Conservation (phyloP, 64 coral and sea anemone genomes). For the Actinia equina region DNA sequence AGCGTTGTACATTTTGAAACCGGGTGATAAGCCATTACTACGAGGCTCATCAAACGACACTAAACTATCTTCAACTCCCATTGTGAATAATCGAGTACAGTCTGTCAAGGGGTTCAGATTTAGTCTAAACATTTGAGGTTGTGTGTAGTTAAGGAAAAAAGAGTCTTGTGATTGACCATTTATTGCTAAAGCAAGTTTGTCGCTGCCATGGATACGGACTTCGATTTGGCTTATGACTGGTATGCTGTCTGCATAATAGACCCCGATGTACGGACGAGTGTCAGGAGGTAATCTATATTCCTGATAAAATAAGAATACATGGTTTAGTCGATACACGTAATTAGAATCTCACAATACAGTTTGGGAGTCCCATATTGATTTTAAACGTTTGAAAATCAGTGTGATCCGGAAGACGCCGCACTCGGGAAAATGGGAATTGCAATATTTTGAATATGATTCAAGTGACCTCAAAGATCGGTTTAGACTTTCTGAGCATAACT, state of each 20-base stretch:
- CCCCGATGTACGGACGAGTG: slow-evolving; percentile 34
- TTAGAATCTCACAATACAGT: too few species aligned
- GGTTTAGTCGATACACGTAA: too few species aligned
- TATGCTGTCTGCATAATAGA: slow-evolving; percentile 31
- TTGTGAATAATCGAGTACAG: slow-evolving; percentile 14
- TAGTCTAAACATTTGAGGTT: slow-evolving; percentile 56
- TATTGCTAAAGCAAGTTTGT: background rate
- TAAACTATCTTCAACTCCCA: slow-evolving; percentile 54
- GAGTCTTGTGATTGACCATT: background rate
- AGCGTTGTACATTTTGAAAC: slow-evolving; percentile 66
- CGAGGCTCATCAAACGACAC: slow-evolving; percentile 52
- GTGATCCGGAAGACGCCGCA: too few species aligned
- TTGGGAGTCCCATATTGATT: too few species aligned
- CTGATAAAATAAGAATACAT: background rate
- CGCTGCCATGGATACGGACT: slow-evolving; percentile 18
- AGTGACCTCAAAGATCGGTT: too few species aligned
- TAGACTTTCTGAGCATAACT: too few species aligned
- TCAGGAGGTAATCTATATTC: slow-evolving; percentile 29
- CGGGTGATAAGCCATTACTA: slow-evolving; percentile 37
- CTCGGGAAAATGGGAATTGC: too few species aligned
- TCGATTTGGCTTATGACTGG: slow-evolving; percentile 18
- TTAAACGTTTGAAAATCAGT: too few species aligned
- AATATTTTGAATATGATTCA: too few species aligned
- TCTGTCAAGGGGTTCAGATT: background rate
- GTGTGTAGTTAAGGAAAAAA: slow-evolving; percentile 51